Conservation (phyloP, 1,140 invertebrate species). For the Xylocopa sonorina region DNA sequence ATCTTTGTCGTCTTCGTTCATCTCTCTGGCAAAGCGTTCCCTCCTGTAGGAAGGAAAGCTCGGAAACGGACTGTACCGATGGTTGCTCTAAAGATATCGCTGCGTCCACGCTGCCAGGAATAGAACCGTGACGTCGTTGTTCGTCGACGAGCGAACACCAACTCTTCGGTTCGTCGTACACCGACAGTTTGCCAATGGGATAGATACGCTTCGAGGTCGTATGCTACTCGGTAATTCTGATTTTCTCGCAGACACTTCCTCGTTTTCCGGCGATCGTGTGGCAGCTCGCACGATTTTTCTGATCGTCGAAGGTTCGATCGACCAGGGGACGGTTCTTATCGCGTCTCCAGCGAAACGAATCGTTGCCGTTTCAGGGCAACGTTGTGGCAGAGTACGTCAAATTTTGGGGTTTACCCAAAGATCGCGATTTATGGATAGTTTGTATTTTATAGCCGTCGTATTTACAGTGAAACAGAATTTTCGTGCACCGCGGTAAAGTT, state of each 20-base stretch:
- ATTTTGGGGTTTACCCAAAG: too few relatives aligned
- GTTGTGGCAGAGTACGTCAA: too few relatives aligned
- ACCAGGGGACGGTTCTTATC: too few relatives aligned
- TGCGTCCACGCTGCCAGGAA: conserved; percentile 75
- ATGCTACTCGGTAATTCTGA: not conserved
- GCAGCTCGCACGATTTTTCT: not conserved
- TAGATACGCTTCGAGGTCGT: conserved; percentile 45
- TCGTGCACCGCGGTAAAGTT: too few relatives aligned
- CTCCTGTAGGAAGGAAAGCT: conserved; percentile 57
- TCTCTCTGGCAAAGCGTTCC: conserved; percentile 39
- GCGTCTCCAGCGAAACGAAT: too few relatives aligned
- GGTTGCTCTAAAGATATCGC: conserved; percentile 77
- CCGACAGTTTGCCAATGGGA: conserved; percentile 40
- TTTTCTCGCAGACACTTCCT: conserved; percentile 21
- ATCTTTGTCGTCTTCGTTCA: conserved; percentile 33
- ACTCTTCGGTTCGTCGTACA: conserved; percentile 35
- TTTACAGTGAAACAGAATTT: too few relatives aligned
- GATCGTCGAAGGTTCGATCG: not conserved
- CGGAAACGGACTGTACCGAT: conserved; percentile 64
- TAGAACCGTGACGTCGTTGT: conserved; percentile 75
- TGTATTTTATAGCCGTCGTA: too few relatives aligned
- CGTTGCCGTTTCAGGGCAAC: too few relatives aligned
- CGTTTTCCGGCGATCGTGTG: not conserved
- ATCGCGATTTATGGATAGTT: too few relatives aligned
- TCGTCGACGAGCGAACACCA: conserved; percentile 59